Conservation (phyloP, 2,113 vertebrate genomes). For the Drymodes brunneopygia region DNA sequence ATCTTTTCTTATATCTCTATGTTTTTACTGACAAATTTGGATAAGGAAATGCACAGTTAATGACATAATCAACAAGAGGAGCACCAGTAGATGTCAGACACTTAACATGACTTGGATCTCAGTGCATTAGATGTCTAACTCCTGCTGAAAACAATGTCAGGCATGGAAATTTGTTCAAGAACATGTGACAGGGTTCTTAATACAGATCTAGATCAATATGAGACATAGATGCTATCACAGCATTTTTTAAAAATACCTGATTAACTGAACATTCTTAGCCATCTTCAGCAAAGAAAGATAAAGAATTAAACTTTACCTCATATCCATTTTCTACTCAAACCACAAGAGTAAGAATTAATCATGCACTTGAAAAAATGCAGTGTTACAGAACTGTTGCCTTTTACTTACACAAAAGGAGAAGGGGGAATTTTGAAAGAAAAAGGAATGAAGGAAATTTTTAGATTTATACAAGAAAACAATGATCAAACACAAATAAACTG, state of each 20-base stretch:
- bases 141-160: neutral
- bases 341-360: neutral
- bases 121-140: neutral
- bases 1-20: neutral
- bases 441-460: neutral
- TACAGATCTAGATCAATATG: neutral
- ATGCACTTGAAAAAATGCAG: neutral
- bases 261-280: neutral
- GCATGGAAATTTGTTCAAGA: neutral
- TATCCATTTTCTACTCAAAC: neutral
- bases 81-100: neutral
- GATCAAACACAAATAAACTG: neutral
- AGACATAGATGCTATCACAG: fast-evolving
- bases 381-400: neutral
- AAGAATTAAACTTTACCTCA: neutral
- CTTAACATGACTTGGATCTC: neutral
- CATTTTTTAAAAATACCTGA: neutral
- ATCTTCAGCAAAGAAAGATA: neutral
- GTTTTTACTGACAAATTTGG: neutral
- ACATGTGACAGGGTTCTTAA: neutral
- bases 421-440: neutral
- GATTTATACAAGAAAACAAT: neutral
- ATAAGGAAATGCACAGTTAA: neutral
- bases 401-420: neutral
- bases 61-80: neutral